Percentiles rank a stretch among this genome's conserved stretches.
Conservation (phyloP, 1,140 invertebrate species). For the Aphis gossypii region DNA sequence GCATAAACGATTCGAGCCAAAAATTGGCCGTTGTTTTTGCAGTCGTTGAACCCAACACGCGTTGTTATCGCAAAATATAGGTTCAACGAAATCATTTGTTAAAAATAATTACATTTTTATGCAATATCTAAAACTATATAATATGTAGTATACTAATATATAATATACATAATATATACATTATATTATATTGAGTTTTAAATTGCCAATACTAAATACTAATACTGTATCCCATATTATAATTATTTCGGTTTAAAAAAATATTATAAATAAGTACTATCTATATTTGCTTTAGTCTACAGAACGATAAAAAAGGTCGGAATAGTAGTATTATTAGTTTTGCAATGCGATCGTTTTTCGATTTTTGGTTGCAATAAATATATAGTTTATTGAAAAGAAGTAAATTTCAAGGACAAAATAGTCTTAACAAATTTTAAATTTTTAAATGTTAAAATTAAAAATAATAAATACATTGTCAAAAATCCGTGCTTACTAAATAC, state of each 20-base stretch:
- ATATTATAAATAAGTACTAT: not conserved
- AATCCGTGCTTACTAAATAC: not conserved
- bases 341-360: not conserved
- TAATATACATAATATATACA: not conserved
- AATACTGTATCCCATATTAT: too few relatives aligned
- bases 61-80: slow-evolving; percentile 54
- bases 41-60: slow-evolving; percentile 42
- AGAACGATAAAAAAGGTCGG: not conserved
- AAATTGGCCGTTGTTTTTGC: slow-evolving; percentile 39
- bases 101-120: slow-evolving; percentile 8
- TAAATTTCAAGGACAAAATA: not conserved
- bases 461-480: not conserved
- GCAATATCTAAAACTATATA: not conserved
- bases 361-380: not conserved
- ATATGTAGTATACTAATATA: not conserved
- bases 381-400: too few relatives aligned
- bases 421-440: not conserved
- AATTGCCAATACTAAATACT: not conserved
- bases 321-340: not conserved
- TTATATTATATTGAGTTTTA: not conserved
- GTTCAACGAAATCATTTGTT: slow-evolving; percentile 52
- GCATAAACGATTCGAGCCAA: slow-evolving; percentile 33
- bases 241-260: not conserved
- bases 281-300: not conserved
- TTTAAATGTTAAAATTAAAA: not conserved